A percentile compares a stretch with the other conserved stretches of the same genome.
phyloP scores from a whole-genome alignment of 2,888 invertebrate species.

The Caenorhabditis panamensis region DNA sequence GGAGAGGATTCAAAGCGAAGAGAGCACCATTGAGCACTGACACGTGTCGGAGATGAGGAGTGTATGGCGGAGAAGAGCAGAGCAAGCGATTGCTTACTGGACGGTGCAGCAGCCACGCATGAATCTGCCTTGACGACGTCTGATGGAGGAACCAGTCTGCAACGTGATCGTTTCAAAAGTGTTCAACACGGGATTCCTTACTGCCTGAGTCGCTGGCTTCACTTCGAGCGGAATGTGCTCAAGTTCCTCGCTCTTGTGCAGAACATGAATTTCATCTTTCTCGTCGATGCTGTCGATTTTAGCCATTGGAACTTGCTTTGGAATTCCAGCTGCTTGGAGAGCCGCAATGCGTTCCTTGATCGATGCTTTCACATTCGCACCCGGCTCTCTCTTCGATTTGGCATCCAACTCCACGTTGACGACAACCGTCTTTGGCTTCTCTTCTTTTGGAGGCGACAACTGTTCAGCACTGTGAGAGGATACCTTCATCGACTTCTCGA shows the following conservation, averaged over 20 bases:
- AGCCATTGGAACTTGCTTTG: slow-evolving; percentile 36
- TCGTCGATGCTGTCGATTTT: slow-evolving; percentile 36
- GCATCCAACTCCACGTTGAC: slow-evolving; percentile 57
- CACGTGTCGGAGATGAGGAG: slow-evolving; percentile 55
- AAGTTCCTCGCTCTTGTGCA: slow-evolving; percentile 36
- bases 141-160: slow-evolving; percentile 27
- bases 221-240: slow-evolving; percentile 16
- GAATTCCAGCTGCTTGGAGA: slow-evolving; percentile 8
- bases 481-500: slow-evolving; percentile 54
- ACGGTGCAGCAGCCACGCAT: slow-evolving; percentile 58
- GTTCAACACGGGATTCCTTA: not conserved
- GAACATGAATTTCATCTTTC: slow-evolving; percentile 12
- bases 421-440: slow-evolving; percentile 44
- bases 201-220: slow-evolving; percentile 13
- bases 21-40: slow-evolving; percentile 56
- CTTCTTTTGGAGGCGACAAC: slow-evolving; percentile 24
- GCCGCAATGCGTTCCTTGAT: slow-evolving; percentile 57
- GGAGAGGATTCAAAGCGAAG: slow-evolving; percentile 22
- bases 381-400: slow-evolving; percentile 25
- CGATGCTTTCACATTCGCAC: slow-evolving; percentile 14
- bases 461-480: slow-evolving; percentile 45
- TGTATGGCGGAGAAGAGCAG: not conserved
- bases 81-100: slow-evolving; percentile 15
- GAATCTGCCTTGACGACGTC: slow-evolving; percentile 54
- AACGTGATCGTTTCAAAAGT: not conserved